These are phyloP conservation scores for Scaptomyza caliginosa DNA, from an alignment of 2,888 invertebrate species.

Conservation along the genomic window DNA sequence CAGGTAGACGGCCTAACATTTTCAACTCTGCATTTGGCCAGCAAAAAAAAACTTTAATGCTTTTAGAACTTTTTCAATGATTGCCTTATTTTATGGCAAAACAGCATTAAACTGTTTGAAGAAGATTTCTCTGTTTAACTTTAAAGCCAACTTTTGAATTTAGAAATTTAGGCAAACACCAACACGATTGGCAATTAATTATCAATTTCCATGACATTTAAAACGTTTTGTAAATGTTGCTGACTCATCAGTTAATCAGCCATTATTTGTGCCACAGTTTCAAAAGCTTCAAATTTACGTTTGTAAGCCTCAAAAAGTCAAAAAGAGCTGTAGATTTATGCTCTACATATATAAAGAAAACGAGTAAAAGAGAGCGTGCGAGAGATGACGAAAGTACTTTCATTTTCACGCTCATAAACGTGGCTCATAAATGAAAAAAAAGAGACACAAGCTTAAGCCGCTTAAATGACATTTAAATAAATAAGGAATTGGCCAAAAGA, in stretches of 20 bases:
- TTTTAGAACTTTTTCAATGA: conserved; percentile 28
- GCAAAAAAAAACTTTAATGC: conserved; percentile 9
- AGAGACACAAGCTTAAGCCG: conserved; percentile 64
- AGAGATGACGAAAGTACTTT: conserved; percentile 71
- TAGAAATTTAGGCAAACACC: too few species aligned
- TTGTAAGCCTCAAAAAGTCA: conserved; percentile 25
- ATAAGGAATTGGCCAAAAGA: conserved; percentile 48
- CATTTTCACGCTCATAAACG: conserved; percentile 73
- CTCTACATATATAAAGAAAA: conserved; percentile 40
- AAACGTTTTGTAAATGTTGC: conserved; percentile 14
- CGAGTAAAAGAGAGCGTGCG: background rate
- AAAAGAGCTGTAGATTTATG: conserved; percentile 61
- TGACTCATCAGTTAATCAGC: conserved; percentile 47
- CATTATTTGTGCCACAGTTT: conserved; percentile 51
- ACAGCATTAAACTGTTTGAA: background rate
- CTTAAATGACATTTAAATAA: conserved; percentile 79
- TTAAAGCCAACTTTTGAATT: too few species aligned
- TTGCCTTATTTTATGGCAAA: conserved; percentile 6
- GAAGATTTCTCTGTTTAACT: conserved; percentile 1
- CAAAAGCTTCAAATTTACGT: conserved; percentile 59
- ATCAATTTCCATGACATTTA: background rate
- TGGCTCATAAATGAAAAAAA: conserved; percentile 59
- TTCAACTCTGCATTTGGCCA: conserved; percentile 22
- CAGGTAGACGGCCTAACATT: conserved; percentile 53
- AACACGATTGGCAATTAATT: too few species aligned